A percentile compares a stretch with the other conserved stretches of the same genome.
These are phyloP conservation scores for Zoanthus sansibaricus DNA, from an alignment of 92 coral and sea anemone species.

Conservation along the genomic window DNA sequence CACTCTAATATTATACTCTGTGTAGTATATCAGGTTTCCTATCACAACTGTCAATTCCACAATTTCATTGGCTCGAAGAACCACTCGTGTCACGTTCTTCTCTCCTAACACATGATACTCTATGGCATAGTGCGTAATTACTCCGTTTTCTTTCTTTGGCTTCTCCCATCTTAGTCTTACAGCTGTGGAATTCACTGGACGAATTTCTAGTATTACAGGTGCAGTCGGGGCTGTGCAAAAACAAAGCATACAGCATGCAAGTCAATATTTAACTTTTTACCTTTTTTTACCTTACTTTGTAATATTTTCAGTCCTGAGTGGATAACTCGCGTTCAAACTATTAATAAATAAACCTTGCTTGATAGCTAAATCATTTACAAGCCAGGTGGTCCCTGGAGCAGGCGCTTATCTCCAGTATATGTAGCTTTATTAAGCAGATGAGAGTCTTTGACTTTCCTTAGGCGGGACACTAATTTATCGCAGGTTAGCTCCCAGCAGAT, in stretches of 20 bases:
- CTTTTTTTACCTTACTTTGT: background rate
- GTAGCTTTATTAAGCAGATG: too few species aligned
- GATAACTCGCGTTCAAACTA: too few species aligned
- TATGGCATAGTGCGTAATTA: constrained; percentile 74
- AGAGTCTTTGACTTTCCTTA: too few species aligned
- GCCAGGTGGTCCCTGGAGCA: too few species aligned
- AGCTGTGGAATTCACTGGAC: constrained; percentile 72
- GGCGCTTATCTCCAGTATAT: too few species aligned
- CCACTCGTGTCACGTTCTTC: constrained; percentile 47
- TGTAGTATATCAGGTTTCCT: constrained; percentile 65
- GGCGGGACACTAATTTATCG: too few species aligned
- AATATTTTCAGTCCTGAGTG: too few species aligned
- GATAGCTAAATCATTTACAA: too few species aligned
- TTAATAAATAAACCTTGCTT: too few species aligned
- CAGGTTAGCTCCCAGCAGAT: too few species aligned
- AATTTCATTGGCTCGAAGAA: constrained; percentile 53
- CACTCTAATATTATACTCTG: constrained; percentile 73
- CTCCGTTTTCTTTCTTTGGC: constrained; percentile 82
- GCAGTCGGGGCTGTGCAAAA: constrained; percentile 75
- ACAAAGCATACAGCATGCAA: background rate
- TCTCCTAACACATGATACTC: constrained; percentile 63
- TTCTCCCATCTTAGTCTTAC: constrained; percentile 71
- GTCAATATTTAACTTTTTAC: background rate
- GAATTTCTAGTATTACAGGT: constrained; percentile 61
- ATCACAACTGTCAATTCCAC: constrained; percentile 44